Percentiles rank a stretch among this genome's conserved stretches.
Evolutionary conservation across 2,797 vertebrate genomes (phyloP).

Genomic region (Sphenodon punctatus): DNA sequence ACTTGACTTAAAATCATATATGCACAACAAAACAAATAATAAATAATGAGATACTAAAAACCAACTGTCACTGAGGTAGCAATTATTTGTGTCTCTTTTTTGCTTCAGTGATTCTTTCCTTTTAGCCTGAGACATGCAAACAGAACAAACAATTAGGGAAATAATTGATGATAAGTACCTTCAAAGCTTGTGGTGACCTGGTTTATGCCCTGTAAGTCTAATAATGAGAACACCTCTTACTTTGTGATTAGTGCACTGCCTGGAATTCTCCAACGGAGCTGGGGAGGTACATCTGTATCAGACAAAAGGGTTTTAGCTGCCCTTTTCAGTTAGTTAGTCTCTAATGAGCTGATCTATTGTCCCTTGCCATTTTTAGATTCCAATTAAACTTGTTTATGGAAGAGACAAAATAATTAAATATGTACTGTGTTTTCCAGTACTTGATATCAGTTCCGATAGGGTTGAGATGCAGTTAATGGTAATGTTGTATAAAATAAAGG

Average conservation of each 20-base stretch:
- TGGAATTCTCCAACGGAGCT: conserved; percentile 50
- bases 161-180: conserved; percentile 82
- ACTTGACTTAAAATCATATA: conserved; percentile 79
- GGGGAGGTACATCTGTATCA: conserved; percentile 36
- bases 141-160: conserved; percentile 83
- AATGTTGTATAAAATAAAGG: conserved; percentile 58
- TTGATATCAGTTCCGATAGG: conserved; percentile 45
- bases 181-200: conserved; percentile 74
- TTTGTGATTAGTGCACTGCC: conserved; percentile 75
- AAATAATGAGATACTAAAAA: conserved; percentile 79
- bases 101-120: conserved; percentile 78
- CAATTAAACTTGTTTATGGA: conserved; percentile 80
- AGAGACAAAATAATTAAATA: conserved; percentile 78
- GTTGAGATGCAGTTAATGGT: conserved; percentile 48
- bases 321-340: conserved; percentile 72
- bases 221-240: conserved; percentile 71
- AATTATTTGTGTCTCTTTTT: conserved; percentile 81
- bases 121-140: conserved; percentile 79
- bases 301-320: conserved; percentile 70
- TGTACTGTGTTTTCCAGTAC: conserved; percentile 66
- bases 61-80: conserved; percentile 73
- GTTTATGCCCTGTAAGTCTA: conserved; percentile 71
- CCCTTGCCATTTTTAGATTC: conserved; percentile 75
- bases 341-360: conserved; percentile 72
- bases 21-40: conserved; percentile 79